These are phyloP conservation scores for Euwallacea similis DNA, from an alignment of 1,140 invertebrate genomes.

Conservation along the genomic window DNA sequence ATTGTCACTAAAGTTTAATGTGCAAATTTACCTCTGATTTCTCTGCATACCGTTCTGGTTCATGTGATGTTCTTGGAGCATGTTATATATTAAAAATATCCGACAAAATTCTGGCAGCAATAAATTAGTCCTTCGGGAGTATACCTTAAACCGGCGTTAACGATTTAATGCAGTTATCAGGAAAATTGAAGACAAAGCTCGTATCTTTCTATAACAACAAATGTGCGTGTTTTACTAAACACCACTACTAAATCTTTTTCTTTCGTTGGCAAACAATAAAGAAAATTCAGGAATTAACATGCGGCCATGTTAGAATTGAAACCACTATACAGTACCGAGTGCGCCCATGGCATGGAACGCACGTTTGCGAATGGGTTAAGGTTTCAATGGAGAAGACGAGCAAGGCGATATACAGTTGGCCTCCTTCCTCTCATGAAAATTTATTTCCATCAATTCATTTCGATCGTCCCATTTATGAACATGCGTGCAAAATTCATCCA, in stretches of 20 bases:
- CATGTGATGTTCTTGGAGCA: slow-evolving; percentile 53
- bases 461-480: too few species aligned
- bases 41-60: slow-evolving; percentile 51
- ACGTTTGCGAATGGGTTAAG: too few species aligned
- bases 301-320: slow-evolving; percentile 53
- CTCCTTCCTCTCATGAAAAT: too few species aligned
- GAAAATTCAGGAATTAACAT: slow-evolving; percentile 54
- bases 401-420: too few species aligned
- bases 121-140: slow-evolving; percentile 26
- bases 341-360: too few species aligned
- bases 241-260: slow-evolving; percentile 55
- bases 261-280: slow-evolving; percentile 57
- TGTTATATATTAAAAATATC: slow-evolving; percentile 35
- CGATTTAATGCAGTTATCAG: slow-evolving; percentile 24
- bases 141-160: slow-evolving; percentile 35
- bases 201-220: slow-evolving; percentile 29
- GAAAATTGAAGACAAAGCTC: slow-evolving; percentile 8
- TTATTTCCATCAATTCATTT: too few species aligned
- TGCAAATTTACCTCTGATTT: slow-evolving; percentile 47
- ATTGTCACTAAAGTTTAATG: too few species aligned
- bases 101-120: background rate
- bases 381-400: too few species aligned
- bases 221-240: slow-evolving; percentile 47
- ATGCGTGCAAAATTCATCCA: too few species aligned
- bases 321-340: slow-evolving; percentile 12